phyloP scores from a whole-genome alignment of 2,888 invertebrate species.

The Synanthedon myopaeformis region DNA sequence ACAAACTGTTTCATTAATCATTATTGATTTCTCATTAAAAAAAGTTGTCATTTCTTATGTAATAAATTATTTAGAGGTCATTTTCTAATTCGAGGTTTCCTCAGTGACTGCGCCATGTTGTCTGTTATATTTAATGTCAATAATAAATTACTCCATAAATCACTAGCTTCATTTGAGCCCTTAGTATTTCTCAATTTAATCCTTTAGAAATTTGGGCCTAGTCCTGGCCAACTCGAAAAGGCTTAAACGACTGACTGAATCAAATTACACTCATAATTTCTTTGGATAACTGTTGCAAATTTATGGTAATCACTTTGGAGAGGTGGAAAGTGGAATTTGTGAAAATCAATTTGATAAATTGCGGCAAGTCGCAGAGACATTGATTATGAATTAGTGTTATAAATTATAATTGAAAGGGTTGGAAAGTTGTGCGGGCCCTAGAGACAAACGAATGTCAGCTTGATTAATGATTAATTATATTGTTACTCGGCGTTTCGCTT shows the following conservation, averaged over 20 bases:
- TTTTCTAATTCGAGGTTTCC: no score
- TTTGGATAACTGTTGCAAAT: slow-evolving; percentile 55
- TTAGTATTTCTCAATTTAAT: slow-evolving; percentile 22
- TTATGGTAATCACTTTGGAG: slow-evolving; percentile 47
- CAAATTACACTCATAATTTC: slow-evolving; percentile 56
- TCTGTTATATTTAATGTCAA: not conserved
- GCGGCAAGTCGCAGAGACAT: slow-evolving; percentile 48
- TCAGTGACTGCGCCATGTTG: no score
- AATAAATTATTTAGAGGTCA: no score
- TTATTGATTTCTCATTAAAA: no score
- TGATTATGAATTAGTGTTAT: slow-evolving; percentile 64
- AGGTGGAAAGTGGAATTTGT: slow-evolving; percentile 42
- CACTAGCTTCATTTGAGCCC: slow-evolving; percentile 12
- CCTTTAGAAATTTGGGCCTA: slow-evolving; percentile 9
- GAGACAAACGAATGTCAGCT: slow-evolving; percentile 61
- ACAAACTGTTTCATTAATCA: no score
- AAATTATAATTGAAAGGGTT: slow-evolving; percentile 67
- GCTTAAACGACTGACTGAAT: slow-evolving; percentile 31
- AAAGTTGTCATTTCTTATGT: no score
- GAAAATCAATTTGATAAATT: slow-evolving; percentile 66
- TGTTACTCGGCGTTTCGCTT: slow-evolving; percentile 50
- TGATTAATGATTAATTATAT: slow-evolving; percentile 60
- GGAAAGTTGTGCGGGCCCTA: slow-evolving; percentile 40
- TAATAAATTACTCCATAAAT: slow-evolving; percentile 14
- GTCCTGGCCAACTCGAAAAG: not conserved